Conservation (phyloP, 2,113 vertebrate species). For the Meles meles region DNA sequence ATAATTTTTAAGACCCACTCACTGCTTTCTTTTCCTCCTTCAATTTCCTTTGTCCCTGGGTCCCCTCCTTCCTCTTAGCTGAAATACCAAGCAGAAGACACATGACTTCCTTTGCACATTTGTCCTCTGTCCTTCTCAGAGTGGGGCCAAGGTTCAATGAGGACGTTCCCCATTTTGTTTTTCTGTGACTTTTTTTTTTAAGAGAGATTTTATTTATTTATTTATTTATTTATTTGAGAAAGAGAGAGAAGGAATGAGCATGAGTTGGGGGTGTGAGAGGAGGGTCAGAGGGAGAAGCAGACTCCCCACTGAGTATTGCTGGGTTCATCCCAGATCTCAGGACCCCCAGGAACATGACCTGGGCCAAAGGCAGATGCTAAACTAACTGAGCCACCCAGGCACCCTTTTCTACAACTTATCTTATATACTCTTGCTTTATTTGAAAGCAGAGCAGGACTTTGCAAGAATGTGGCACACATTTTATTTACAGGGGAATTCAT, state of each 20-base stretch:
- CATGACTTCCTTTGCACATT: rapidly evolving
- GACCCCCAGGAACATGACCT: neutral
- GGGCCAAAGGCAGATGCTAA: neutral
- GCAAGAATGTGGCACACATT: neutral
- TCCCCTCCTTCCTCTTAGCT: neutral
- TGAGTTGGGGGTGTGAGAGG: neutral
- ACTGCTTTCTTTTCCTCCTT: neutral
- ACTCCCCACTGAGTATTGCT: neutral
- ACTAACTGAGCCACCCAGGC: neutral
- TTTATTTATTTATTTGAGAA: too few species aligned
- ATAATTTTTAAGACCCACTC: neutral
- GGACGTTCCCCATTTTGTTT: neutral
- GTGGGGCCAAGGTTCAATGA: neutral
- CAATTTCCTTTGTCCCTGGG: neutral
- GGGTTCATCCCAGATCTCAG: too few species aligned
- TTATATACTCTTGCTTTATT: neutral
- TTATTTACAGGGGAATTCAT: neutral
- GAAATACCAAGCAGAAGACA: too few species aligned
- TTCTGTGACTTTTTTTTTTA: neutral
- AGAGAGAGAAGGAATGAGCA: neutral
- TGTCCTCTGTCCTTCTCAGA: neutral
- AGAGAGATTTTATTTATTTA: neutral
- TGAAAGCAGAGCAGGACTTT: neutral
- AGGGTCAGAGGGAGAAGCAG: neutral
- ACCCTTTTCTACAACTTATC: neutral